Percentiles rank a stretch among this genome's conserved stretches.
Conservation (phyloP, 2,888 invertebrate genomes). For the Homarus gammarus region DNA sequence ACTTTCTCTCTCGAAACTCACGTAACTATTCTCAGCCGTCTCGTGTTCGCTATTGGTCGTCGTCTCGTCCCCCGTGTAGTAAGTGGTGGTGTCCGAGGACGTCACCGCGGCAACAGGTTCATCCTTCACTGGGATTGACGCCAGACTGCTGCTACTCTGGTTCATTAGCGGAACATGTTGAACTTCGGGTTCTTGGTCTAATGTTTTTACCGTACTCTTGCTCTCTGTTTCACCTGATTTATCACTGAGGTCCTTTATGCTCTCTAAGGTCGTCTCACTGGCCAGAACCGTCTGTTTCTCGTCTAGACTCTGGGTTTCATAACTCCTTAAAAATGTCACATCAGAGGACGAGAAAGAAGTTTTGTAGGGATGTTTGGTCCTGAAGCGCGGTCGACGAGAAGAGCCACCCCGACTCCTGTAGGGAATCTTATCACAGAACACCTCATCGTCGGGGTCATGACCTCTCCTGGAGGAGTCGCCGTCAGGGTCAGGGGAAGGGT, state of each 20-base stretch:
- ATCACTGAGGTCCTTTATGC: not conserved
- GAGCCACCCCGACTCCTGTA: not conserved
- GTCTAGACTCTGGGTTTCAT: not conserved
- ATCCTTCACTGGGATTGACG: not conserved
- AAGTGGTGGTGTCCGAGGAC: slow-evolving; percentile 2
- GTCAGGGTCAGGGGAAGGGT: not conserved
- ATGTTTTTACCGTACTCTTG: not conserved
- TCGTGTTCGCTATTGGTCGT: not conserved
- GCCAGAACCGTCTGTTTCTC: not conserved
- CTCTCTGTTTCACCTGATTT: not conserved
- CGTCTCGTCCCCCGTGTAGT: slow-evolving; percentile 10
- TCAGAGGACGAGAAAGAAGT: slow-evolving; percentile 45
- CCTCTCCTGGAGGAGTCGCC: not conserved
- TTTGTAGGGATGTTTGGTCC: slow-evolving; percentile 21
- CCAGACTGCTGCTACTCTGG: slow-evolving; percentile 21
- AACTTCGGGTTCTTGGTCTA: not conserved
- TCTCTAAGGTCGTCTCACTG: not conserved
- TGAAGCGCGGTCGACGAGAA: not conserved
- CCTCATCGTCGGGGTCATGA: not conserved
- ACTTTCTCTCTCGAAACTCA: slow-evolving; percentile 40
- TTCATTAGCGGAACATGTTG: not conserved
- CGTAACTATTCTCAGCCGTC: slow-evolving; percentile 9
- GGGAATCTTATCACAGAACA: not conserved
- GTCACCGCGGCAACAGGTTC: not conserved
- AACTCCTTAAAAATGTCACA: slow-evolving; percentile 19